Conservation (phyloP, 2,888 invertebrate species). For the Amphipyra berbera region DNA sequence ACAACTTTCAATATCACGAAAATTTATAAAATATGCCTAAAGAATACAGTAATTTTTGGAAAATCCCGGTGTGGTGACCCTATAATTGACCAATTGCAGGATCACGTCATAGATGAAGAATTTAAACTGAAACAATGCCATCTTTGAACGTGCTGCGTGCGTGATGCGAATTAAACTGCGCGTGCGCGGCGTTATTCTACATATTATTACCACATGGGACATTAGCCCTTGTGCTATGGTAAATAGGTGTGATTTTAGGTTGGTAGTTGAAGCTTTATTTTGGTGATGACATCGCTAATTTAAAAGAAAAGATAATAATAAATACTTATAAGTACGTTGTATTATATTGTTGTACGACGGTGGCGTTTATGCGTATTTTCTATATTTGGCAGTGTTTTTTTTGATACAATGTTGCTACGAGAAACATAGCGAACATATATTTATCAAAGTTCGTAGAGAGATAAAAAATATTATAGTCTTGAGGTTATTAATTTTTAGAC, state of each 20-base stretch:
- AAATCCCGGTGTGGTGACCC: constrained; percentile 43
- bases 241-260: not conserved
- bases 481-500: too few relatives aligned
- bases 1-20: not conserved
- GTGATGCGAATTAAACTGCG: constrained; percentile 73
- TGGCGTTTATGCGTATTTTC: constrained; percentile 16
- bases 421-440: too few relatives aligned
- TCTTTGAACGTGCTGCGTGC: constrained; percentile 72
- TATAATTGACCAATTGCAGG: constrained; percentile 71
- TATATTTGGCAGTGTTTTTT: constrained; percentile 10
- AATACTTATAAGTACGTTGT: constrained; percentile 52
- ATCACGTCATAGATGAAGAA: constrained; percentile 84
- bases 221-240: constrained; percentile 14
- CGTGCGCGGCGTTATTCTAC: constrained; percentile 47
- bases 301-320: constrained; percentile 60
- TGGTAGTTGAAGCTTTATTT: constrained; percentile 29
- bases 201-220: constrained; percentile 16
- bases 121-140: constrained; percentile 86
- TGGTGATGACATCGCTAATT: constrained; percentile 58
- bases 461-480: too few relatives aligned
- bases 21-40: not conserved
- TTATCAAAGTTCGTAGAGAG: too few relatives aligned
- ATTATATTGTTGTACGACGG: constrained; percentile 42
- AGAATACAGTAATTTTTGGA: constrained; percentile 1
- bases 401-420: constrained; percentile 5